Percentiles rank a stretch among this genome's conserved stretches.
Conservation (phyloP, 2,797 vertebrate species). For the Stomatorhinus walkeri region DNA sequence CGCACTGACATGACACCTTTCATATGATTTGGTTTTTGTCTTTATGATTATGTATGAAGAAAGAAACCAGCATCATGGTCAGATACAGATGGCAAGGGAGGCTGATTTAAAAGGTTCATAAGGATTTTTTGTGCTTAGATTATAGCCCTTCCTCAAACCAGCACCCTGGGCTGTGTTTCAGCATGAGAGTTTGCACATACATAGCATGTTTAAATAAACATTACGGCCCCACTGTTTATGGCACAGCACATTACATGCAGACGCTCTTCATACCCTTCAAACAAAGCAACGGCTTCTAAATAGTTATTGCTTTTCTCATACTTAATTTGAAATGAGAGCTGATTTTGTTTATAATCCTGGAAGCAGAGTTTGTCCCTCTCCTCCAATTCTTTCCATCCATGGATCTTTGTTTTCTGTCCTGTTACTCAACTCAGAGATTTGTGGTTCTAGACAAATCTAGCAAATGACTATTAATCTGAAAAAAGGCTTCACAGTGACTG, state of each 20-base stretch:
- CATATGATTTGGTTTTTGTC: constrained; percentile 30
- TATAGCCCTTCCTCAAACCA: constrained; percentile 26
- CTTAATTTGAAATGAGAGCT: constrained; percentile 36
- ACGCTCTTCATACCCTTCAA: constrained; percentile 28
- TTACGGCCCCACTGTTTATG: constrained; percentile 27
- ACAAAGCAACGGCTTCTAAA: constrained; percentile 36
- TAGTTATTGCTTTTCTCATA: constrained; percentile 36
- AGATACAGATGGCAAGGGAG: constrained; percentile 31
- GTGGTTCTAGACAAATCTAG: constrained; percentile 26
- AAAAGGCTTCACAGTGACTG: constrained; percentile 36
- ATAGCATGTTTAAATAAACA: constrained; percentile 36
- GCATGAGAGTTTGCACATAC: constrained; percentile 29
- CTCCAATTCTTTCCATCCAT: constrained; percentile 18
- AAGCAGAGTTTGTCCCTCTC: constrained; percentile 19
- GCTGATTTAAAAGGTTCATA: constrained; percentile 29
- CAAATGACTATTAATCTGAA: constrained; percentile 29
- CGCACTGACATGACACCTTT: constrained; percentile 21
- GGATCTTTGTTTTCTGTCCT: background rate
- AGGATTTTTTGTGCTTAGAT: constrained; percentile 34
- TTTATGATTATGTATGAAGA: constrained; percentile 25
- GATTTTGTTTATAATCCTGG: constrained; percentile 40
- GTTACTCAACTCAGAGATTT: constrained; percentile 29
- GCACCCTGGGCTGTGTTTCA: constrained; percentile 14
- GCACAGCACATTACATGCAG: constrained; percentile 28
- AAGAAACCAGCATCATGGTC: constrained; percentile 9